Evolutionary conservation across 2,888 invertebrate genomes (phyloP).

Genomic region (Notocelia uddmanniana): DNA sequence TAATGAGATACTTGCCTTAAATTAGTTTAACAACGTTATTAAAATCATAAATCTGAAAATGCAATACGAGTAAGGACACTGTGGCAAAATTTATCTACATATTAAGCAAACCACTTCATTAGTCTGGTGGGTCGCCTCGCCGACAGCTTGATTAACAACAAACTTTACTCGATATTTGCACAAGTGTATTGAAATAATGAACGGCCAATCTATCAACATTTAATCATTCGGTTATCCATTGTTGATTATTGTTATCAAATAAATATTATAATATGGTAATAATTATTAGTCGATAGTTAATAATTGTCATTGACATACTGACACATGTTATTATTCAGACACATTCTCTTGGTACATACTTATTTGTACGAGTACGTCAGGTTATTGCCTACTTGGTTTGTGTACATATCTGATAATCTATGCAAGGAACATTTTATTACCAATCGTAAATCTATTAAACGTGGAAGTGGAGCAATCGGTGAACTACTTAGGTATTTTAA

Average conservation of each 20-base stretch:
- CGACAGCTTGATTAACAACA: slow-evolving; percentile 17
- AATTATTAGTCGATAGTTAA: not conserved
- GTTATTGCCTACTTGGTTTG: not conserved
- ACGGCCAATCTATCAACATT: not conserved
- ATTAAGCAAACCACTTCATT: slow-evolving; percentile 18
- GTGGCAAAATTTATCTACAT: not conserved
- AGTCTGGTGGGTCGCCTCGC: not conserved
- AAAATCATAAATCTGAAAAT: not conserved
- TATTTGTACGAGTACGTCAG: not conserved
- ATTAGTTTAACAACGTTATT: not conserved
- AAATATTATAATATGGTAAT: not conserved
- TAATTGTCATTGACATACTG: not conserved
- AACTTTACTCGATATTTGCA: slow-evolving; percentile 4
- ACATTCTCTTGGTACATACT: not conserved
- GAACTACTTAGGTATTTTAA: slow-evolving; percentile 2
- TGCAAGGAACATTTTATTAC: not conserved
- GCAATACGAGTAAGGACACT: not conserved
- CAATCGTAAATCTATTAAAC: not conserved
- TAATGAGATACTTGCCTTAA: not conserved
- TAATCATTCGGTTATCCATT: not conserved
- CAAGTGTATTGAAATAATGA: slow-evolving; percentile 5
- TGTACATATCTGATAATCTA: not conserved
- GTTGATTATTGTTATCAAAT: not conserved
- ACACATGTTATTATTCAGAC: not conserved
- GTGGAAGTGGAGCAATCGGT: not conserved